A percentile compares a stretch with the other conserved stretches of the same genome.
phyloP scores from a whole-genome alignment of 1,140 invertebrate genomes.

The Whitmania pigra region DNA sequence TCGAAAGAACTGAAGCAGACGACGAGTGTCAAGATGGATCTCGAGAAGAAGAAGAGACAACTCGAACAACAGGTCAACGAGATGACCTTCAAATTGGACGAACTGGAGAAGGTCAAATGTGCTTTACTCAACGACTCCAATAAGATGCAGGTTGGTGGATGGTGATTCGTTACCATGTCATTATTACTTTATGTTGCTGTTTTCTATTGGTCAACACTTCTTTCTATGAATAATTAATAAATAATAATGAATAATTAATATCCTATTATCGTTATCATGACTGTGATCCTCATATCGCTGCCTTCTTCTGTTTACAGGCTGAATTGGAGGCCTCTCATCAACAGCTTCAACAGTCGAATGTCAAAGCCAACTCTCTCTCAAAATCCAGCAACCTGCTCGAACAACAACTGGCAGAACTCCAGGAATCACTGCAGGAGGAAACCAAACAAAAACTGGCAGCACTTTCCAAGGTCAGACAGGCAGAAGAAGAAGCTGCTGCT shows the following conservation, averaged over 20 bases:
- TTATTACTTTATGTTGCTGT: too few species aligned
- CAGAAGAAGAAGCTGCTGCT: conserved; percentile 74
- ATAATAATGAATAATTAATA: too few species aligned
- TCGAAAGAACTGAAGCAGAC: conserved; percentile 76
- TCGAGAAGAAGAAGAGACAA: conserved; percentile 81
- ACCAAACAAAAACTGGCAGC: conserved; percentile 79
- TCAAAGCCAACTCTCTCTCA: conserved; percentile 31
- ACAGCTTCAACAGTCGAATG: conserved; percentile 35
- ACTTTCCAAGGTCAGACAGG: conserved; percentile 69
- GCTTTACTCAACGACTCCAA: conserved; percentile 41
- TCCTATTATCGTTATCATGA: too few species aligned
- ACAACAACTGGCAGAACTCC: conserved; percentile 66
- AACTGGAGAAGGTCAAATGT: conserved; percentile 45
- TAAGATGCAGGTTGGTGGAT: conserved; percentile 50
- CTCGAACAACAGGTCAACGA: conserved; percentile 64
- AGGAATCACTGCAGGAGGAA: conserved; percentile 80
- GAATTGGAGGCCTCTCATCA: conserved; percentile 37
- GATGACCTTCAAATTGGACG: conserved; percentile 43
- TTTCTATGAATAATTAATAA: too few species aligned
- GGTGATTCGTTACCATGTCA: not conserved
- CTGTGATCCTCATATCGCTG: not conserved
- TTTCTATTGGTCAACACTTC: too few species aligned
- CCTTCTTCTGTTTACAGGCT: conserved; percentile 25
- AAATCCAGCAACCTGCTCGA: conserved; percentile 53
- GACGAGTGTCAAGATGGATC: conserved; percentile 67